Evolutionary conservation across 2,888 invertebrate genomes (phyloP).

Genomic region (Drosophila vallismaia): DNA sequence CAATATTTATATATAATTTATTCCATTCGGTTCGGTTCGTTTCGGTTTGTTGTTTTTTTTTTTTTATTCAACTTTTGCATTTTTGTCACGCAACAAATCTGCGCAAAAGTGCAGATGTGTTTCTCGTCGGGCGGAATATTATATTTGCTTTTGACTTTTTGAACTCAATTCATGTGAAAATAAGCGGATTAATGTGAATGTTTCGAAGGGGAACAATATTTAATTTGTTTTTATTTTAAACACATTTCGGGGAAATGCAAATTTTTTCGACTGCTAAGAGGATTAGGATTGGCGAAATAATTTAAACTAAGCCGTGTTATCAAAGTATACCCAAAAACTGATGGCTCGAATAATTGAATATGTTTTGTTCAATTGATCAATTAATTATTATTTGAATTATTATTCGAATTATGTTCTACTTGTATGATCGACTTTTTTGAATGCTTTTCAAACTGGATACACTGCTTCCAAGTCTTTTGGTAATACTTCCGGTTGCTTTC

Average conservation of each 20-base stretch:
- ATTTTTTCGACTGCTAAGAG: not conserved
- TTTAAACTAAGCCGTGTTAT: conserved; percentile 23
- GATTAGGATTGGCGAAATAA: conserved; percentile 1
- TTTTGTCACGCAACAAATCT: conserved; percentile 44
- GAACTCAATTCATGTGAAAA: conserved; percentile 46
- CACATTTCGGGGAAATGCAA: not conserved
- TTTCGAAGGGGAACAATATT: conserved; percentile 5
- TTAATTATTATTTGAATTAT: no score
- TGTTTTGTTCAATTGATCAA: not conserved
- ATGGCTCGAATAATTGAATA: conserved; percentile 1
- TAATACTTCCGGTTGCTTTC: not conserved
- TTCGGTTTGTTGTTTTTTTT: conserved; percentile 1
- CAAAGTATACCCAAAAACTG: conserved; percentile 20
- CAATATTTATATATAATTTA: conserved; percentile 30
- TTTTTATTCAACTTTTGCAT: conserved; percentile 26
- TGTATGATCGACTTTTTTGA: no score
- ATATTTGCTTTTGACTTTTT: conserved; percentile 43
- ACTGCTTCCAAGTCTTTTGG: not conserved
- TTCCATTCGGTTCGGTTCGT: conserved; percentile 14
- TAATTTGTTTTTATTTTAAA: conserved; percentile 22
- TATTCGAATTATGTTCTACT: no score
- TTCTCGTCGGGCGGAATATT: conserved; percentile 28
- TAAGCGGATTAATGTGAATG: conserved; percentile 39
- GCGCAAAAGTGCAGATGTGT: conserved; percentile 40
- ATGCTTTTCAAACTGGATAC: not conserved